Evolutionary conservation across 2,797 vertebrate genomes (phyloP), one percentile per base, ranked within the genome.

Genomic region (Neosilurus hyrtlii): DNA sequence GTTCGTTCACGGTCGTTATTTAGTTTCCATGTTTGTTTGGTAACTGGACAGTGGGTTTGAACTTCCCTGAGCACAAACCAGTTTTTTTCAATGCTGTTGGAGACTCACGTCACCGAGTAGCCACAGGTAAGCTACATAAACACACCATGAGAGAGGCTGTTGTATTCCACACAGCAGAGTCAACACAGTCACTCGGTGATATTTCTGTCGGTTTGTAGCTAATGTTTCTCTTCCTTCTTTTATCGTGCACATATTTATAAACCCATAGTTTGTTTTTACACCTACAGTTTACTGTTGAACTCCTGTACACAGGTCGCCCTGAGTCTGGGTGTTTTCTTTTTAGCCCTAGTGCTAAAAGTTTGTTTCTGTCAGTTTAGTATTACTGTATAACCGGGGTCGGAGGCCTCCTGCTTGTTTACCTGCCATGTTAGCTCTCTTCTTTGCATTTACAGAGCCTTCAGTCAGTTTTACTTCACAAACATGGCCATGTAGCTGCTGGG

Each of bases 81-180:
- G 22, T 76, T 70, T 52, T 57, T 67, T 57, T 79, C 81, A 26
- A 81, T 86, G 86, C 79, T 78, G 62, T 83, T 87, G 71, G 49
- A 76, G 56, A 79, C 22, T 24, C 4, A 9, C 66, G 22, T 4
- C 12, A 5, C 43, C 18, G 52, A 71, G 49, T 80, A 82, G 67
- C 57, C 57, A 84, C 87, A 77, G 90, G 86, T 86, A 63, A 88
- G 88, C 86, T 2, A 91, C 82, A 86, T 1, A 89, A 90, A 88
- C 80, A 43, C 43, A 43, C 43, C 43, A 43, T 30, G 30, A 30
- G 37, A 37, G 24, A 68, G 2, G 71, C 78, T 72, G 66, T 30
- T 77, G 54, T 70, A 4, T 10, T 61, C 0, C 16, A 65, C 22
- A 68, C 26, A 84, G 79, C 73, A 88, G 43, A 79, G 49, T 83